Percentiles rank a stretch among this genome's conserved stretches.
Evolutionary conservation across 30 jellyfish, hydroid and myxozoan species (phyloP).

Genomic region (Rhopilema esculentum): DNA sequence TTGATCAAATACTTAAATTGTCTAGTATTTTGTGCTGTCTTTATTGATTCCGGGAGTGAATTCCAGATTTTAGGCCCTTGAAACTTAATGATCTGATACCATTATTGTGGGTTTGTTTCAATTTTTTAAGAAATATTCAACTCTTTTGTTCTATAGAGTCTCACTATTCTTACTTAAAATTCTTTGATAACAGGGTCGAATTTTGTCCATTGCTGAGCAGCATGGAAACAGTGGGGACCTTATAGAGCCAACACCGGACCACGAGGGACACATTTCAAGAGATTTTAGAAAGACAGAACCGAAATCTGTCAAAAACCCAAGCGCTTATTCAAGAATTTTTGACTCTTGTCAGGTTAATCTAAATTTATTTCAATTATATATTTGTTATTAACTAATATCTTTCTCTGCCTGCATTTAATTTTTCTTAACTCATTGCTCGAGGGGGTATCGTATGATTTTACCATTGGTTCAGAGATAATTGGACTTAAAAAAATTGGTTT

Average conservation of each 20-base stretch:
- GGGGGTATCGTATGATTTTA: too few relatives aligned
- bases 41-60: too few relatives aligned
- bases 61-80: too few relatives aligned
- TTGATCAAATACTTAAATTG: too few relatives aligned
- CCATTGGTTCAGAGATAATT: too few relatives aligned
- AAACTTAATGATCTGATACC: too few relatives aligned
- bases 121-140: too few relatives aligned
- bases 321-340: slow-evolving; percentile 27
- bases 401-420: too few relatives aligned
- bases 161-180: background rate
- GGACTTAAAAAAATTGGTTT: too few relatives aligned
- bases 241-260: slow-evolving; percentile 88
- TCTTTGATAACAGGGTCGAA: slow-evolving; percentile 3
- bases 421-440: background rate
- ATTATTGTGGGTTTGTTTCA: too few relatives aligned
- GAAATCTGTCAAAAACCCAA: slow-evolving; percentile 30
- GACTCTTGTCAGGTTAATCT: slow-evolving; percentile 80
- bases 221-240: slow-evolving; percentile 25
- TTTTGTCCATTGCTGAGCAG: slow-evolving; percentile 36
- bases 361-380: background rate
- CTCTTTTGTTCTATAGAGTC: background rate
- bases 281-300: slow-evolving; percentile 54
- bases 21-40: too few relatives aligned
- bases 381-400: background rate
- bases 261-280: slow-evolving; percentile 80